Base-by-base conservation (phyloP, 2,113 vertebrate species). In the Chloropsis hardwickii region DNA sequence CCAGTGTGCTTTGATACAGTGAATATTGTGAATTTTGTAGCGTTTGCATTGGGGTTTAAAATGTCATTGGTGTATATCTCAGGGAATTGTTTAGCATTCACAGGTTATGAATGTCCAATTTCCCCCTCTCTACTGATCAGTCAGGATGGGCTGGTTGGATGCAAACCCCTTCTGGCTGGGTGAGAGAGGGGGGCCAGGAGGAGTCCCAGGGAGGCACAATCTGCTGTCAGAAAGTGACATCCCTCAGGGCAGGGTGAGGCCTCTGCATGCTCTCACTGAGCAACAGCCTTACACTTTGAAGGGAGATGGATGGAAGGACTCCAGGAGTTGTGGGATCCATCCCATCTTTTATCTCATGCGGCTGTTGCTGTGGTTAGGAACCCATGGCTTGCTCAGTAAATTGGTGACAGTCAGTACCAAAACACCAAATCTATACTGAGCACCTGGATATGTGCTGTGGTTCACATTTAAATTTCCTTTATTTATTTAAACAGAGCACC, bases 1-100 rank as follows among this genome's bases (percentile, higher is more conserved):
- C 94, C 77, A 85, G 14, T 42, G 73, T 22, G 39, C 73, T 94
- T 89, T 94, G 92, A 96, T 87, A 92, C 56, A 95, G 77, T 45
- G 82, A 76, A 37, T 42, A 60, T n/a, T n/a, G 86, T 93, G 97
- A 88, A 95, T 42, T 50, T 90, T 77, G 90, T 47, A 33, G 73
- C 72, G 54, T 92, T 93, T 92, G 91, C 82, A 86, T 1, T 82
- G 81, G 89, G 77, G 48, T 84, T 91, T 90, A 87, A 95, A 76
- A 64, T 91, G 92, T 74, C 83, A 80, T 78, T 42, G 39, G 69
- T 60, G 74, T 92, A 31, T 81, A 73, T 95, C 80, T 95, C 78
- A 42, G 72, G 78, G 90, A 92, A 84, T 47, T 76, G 81, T 71
- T 96, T 66, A 62, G 84, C 45, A 74, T 47, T 62, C 1, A 1